Conservation (phyloP, 2,113 vertebrate species). For the Thamnaconus septentrionalis region DNA sequence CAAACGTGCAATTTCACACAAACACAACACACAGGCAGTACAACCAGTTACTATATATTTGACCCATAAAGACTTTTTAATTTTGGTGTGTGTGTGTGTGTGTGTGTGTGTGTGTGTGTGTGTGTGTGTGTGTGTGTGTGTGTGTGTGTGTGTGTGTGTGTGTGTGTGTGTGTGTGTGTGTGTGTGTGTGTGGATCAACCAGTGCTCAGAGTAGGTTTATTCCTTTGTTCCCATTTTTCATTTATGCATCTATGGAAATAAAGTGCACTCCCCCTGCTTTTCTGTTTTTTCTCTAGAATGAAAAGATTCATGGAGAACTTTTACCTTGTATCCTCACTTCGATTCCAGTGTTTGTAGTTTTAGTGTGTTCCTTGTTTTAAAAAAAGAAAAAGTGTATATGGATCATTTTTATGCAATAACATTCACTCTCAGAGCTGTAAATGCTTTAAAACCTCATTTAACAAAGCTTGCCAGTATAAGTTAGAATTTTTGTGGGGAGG, state of each 20-base stretch:
- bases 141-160: conserved; percentile 13
- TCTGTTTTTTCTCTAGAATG: conserved; percentile 21
- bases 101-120: too few relatives aligned
- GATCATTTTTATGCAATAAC: conserved; percentile 66
- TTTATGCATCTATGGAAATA: background rate
- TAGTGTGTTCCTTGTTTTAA: conserved; percentile 29
- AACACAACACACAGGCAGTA: conserved; percentile 51
- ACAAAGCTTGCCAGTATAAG: conserved; percentile 42
- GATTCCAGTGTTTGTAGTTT: conserved; percentile 35
- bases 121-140: too few relatives aligned
- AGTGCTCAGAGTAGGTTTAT: conserved; percentile 22
- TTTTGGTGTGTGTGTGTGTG: conserved; percentile 23
- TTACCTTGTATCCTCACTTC: conserved; percentile 27
- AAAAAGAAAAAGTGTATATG: conserved; percentile 36
- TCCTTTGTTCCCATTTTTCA: conserved; percentile 28
- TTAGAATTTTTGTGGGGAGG: conserved; percentile 49
- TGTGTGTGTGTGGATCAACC: too few relatives aligned
- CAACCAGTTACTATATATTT: conserved; percentile 39
- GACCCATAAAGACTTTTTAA: conserved; percentile 23
- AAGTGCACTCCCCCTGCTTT: background rate
- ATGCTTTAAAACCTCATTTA: conserved; percentile 14
- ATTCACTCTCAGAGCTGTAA: conserved; percentile 69
- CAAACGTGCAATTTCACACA: background rate
- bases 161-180: conserved; percentile 20
- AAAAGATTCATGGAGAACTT: conserved; percentile 13